Evolutionary conservation across 2,113 vertebrate genomes (phyloP), one percentile per base, ranked within the genome.

Genomic region (Polyodon spathula): DNA sequence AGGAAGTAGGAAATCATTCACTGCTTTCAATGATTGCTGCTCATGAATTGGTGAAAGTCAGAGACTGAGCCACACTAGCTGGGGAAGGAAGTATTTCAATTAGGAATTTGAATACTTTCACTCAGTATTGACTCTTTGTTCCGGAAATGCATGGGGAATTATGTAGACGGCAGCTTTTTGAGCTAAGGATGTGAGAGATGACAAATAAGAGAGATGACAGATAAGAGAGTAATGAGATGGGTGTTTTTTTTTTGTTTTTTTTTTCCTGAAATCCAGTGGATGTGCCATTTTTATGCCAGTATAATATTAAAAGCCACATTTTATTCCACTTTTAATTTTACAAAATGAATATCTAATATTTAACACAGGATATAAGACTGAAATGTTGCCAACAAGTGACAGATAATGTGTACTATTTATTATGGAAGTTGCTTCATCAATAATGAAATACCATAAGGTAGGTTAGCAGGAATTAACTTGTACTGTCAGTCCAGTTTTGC

Each of bases 1-100:
- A 65, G 66, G 72, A 63, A 41, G 59, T 58, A 60, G 43, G 15
- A 12, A 65, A 64, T 71, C 48, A 50, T 50, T n/a, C 12, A 6
- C 12, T n/a, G 27, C 8, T 50, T 50, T 50, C 15, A n/a, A 50
- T 69, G 54, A 68, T 52, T 66, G 58, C 44, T 65, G 54, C 62
- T 72, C 64, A 43, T 54, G 8, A 39, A 57, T 48, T 63, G 54
- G 56, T 70, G 58, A 6, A 43, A 5, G 27, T 27, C 27, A 27
- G 27, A 27, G 27, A 27, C 27, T 27, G 27, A 27, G 27, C 27
- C 62, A 44, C 62, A 44, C 46, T 64, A 41, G 43, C 51, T 8
- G 37, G 6, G 52, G 52, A 42, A 27, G 60, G 41, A 37, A 8
- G 14, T 9, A 8, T 8, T 16, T 57, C n/a, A 43, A 12, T 53